Evolutionary conservation across 2,797 vertebrate species (phyloP).

Genomic region (Spondyliosoma cantharus): DNA sequence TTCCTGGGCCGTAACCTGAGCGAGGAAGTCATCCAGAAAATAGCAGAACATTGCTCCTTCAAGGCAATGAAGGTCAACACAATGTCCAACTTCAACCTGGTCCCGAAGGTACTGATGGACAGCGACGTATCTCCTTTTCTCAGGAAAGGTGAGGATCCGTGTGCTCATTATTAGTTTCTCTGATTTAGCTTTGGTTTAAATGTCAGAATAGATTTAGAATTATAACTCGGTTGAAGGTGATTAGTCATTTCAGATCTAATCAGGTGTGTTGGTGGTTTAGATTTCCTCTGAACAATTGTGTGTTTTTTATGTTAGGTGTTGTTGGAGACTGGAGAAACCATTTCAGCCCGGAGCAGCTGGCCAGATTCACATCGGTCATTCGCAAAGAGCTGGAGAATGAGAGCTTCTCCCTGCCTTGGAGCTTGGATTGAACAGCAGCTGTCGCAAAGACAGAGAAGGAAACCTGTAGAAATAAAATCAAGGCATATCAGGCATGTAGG

Average conservation of each 20-base stretch:
- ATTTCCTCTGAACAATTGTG: not conserved
- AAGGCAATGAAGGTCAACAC: constrained; percentile 84
- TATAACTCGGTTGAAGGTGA: not conserved
- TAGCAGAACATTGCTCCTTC: constrained; percentile 83
- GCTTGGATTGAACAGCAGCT: constrained; percentile 46
- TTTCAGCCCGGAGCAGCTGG: constrained; percentile 69
- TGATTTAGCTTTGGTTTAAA: no score
- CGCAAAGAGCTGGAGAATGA: constrained; percentile 69
- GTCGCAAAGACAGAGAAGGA: not conserved
- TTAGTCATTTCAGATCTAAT: not conserved
- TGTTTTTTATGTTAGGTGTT: constrained; percentile 61
- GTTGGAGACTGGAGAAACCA: constrained; percentile 78
- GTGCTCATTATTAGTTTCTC: not conserved
- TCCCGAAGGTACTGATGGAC: constrained; percentile 84
- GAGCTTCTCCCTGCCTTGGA: constrained; percentile 66
- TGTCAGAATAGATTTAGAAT: no score
- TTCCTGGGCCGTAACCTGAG: constrained; percentile 84
- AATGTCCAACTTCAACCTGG: constrained; percentile 89
- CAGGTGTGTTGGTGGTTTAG: not conserved
- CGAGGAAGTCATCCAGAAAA: constrained; percentile 77
- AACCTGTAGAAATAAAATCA: constrained; percentile 6
- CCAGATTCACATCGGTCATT: constrained; percentile 60
- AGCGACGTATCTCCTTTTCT: constrained; percentile 82
- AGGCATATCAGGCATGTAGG: not conserved
- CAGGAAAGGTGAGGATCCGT: constrained; percentile 86